Conservation (phyloP, 1,140 invertebrate species). For the Cyclina sinensis region DNA sequence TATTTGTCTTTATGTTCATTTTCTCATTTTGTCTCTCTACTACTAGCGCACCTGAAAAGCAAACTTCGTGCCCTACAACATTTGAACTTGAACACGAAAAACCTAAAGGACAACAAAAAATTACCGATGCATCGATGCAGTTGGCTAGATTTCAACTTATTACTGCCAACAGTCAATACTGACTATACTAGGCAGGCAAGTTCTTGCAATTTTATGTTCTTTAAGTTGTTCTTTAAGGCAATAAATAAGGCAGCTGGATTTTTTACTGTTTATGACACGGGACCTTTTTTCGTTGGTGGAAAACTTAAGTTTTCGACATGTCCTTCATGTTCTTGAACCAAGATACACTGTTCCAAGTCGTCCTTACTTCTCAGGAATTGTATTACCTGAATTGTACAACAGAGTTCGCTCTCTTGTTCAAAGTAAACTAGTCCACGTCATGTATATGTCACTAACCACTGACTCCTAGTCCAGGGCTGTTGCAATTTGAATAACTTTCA, state of each 20-base stretch:
- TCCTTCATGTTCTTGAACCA: neutral
- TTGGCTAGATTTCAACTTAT: no score
- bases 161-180: no score
- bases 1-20: no score
- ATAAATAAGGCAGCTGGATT: neutral
- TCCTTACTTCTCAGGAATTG: neutral
- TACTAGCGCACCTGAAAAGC: no score
- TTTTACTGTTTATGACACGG: constrained; percentile 6
- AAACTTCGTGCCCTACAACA: no score
- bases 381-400: neutral
- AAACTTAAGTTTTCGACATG: neutral
- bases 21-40: no score
- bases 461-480: neutral
- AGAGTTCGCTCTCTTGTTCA: neutral
- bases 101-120: no score
- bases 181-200: no score
- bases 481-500: neutral
- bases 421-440: neutral
- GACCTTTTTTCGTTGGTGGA: neutral
- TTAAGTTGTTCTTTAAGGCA: neutral
- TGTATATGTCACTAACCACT: neutral
- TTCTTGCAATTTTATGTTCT: no score
- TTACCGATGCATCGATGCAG: no score
- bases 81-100: no score
- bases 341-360: neutral